Evolutionary conservation across 2,113 vertebrate genomes (phyloP).

Genomic region (Callithrix jacchus): DNA sequence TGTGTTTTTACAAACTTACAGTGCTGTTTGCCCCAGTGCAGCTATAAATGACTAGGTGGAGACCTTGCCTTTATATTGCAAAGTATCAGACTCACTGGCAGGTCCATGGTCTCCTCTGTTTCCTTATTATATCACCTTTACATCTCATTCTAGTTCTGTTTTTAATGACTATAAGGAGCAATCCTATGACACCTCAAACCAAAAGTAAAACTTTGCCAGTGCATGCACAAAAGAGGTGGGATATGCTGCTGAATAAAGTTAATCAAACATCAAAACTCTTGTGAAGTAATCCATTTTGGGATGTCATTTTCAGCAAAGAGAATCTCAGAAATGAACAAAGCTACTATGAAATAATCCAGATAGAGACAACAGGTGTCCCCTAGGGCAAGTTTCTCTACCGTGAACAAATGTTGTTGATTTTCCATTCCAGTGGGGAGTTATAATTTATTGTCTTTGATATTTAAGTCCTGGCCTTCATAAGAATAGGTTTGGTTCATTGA

Average conservation of each 20-base stretch:
- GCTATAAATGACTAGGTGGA: not conserved
- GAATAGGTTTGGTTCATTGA: not conserved
- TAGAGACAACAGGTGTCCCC: not conserved
- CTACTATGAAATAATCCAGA: not conserved
- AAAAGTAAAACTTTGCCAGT: constrained; percentile 1
- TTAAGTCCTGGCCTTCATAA: constrained; percentile 4
- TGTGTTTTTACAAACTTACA: constrained; percentile 33
- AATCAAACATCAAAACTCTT: constrained; percentile 24
- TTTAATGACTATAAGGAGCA: not conserved
- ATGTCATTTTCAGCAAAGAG: constrained; percentile 44
- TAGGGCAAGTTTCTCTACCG: not conserved
- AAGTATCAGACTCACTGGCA: not conserved
- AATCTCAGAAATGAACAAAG: constrained; percentile 43
- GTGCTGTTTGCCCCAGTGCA: constrained; percentile 7
- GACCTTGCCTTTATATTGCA: constrained; percentile 28
- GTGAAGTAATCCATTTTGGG: constrained; percentile 7
- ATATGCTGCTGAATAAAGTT: not conserved
- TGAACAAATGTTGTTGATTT: not conserved
- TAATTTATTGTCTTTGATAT: not conserved
- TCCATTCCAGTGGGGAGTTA: not conserved
- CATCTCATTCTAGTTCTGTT: not conserved
- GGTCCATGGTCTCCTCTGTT: not conserved
- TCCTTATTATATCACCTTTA: not conserved
- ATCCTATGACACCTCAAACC: not conserved
- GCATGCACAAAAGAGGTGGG: not conserved